Evolutionary conservation across 2,797 vertebrate genomes (phyloP).

Genomic region (Pseudotriccus pelzelni): DNA sequence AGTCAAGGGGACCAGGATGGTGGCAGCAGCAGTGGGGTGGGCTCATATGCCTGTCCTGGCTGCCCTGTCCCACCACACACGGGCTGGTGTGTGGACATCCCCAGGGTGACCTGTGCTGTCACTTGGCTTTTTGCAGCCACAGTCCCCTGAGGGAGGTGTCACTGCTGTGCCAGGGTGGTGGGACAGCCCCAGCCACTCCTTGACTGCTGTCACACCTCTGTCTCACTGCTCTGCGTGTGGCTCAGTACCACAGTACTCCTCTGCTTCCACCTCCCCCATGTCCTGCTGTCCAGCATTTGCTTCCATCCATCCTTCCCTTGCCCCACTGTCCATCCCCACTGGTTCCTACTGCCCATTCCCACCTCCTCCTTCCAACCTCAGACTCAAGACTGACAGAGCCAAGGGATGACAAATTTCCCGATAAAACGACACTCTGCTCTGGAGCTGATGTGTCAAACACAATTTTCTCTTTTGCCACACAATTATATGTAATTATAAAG

Average conservation of each 20-base stretch:
- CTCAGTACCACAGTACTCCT: rapidly evolving
- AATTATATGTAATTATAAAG: background rate
- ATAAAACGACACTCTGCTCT: background rate
- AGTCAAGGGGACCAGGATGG: rapidly evolving
- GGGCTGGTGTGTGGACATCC: background rate
- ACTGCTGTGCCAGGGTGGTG: rapidly evolving
- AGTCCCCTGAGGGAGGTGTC: background rate
- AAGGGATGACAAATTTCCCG: background rate
- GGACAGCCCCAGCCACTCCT: background rate
- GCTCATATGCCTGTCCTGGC: background rate
- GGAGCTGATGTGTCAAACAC: background rate
- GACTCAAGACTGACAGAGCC: background rate
- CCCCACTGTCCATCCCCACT: background rate
- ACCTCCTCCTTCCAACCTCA: background rate
- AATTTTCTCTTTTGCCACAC: background rate
- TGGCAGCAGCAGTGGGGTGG: background rate
- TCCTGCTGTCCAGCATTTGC: background rate
- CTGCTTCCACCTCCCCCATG: rapidly evolving
- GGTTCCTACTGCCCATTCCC: background rate
- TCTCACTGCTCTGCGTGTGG: rapidly evolving
- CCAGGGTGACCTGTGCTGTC: background rate
- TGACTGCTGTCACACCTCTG: background rate
- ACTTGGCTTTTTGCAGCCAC: background rate
- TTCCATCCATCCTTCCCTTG: background rate
- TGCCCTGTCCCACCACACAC: rapidly evolving